Base-by-base conservation (phyloP, 2,113 vertebrate species). In the Cathartes aura region DNA sequence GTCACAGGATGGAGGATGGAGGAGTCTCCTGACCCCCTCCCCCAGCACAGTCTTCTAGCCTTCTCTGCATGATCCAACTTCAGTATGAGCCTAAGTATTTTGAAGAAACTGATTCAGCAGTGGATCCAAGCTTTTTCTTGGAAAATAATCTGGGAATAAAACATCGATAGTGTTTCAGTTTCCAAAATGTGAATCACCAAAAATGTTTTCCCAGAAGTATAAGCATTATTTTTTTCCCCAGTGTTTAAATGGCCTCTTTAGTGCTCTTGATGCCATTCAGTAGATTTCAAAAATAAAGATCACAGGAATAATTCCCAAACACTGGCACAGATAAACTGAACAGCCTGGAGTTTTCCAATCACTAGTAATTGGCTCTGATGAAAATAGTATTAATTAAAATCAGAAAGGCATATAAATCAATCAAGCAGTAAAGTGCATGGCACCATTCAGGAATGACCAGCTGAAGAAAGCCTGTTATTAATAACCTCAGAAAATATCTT, bases 101-200 rank as follows among this genome's bases (percentile, higher is more conserved):
- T 95, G 88, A 97, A 97, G 79, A 71, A 95, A 95, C 16, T 63
- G 45, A 88, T 94, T 91, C 45, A 96, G 68, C 71, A 88, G 15
- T 58, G 93, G 71, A 94, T 84, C 76, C 71, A 92, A 93, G 74
- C 40, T 93, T 93, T 96, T 96, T 95, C 96, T 92, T 95, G 94
- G 95, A 96, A 97, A 93, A 95, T 96, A 89, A 91, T 53, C 43
- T 66, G 76, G 89, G 90, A 96, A 93, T 93, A 94, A 80, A 94
- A 64, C 70, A 78, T 55, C 89, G 84, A 71, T 87, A 93, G 58
- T 43, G 71, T 85, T 96, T 95, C 60, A 52, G 68, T 80, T 75
- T 97, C 95, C 96, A 96, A 96, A 94, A 88, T 42, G 75, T 98
- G 95, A 97, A 82, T 96, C 64, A 95, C 63, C 38, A 62, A 40